These are phyloP conservation scores for Rhabdomys pumilio DNA, from an alignment of 2,797 vertebrate species.

Conservation along the genomic window DNA sequence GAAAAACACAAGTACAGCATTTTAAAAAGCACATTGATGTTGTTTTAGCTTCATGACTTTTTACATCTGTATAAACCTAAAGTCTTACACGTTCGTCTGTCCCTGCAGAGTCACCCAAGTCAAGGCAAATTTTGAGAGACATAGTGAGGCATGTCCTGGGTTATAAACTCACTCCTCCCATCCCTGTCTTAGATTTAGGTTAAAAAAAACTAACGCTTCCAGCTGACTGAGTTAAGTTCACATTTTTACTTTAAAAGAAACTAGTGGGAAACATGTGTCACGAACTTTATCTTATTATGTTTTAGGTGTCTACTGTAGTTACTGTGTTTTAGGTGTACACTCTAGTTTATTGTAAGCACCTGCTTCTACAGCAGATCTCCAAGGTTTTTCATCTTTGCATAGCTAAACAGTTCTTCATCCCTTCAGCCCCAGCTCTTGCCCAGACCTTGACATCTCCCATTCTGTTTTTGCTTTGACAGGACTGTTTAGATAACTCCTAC, in stretches of 20 bases:
- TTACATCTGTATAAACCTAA: not conserved
- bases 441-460: not conserved
- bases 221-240: not conserved
- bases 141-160: not conserved
- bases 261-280: not conserved
- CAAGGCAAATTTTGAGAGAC: not conserved
- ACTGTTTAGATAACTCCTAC: not conserved
- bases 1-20: not conserved
- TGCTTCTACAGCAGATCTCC: not conserved
- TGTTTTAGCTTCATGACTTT: not conserved
- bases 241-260: not conserved
- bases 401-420: accelerated
- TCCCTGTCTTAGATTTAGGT: not conserved
- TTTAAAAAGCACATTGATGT: not conserved
- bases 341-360: accelerated
- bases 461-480: not conserved
- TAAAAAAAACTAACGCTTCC: not conserved
- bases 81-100: not conserved
- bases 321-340: too few relatives aligned
- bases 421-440: not conserved
- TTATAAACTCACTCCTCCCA: accelerated
- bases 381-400: not conserved
- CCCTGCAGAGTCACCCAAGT: too few relatives aligned
- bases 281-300: too few relatives aligned
- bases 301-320: not conserved